Conservation (phyloP, 2,888 invertebrate genomes). For the Muscina levida region DNA sequence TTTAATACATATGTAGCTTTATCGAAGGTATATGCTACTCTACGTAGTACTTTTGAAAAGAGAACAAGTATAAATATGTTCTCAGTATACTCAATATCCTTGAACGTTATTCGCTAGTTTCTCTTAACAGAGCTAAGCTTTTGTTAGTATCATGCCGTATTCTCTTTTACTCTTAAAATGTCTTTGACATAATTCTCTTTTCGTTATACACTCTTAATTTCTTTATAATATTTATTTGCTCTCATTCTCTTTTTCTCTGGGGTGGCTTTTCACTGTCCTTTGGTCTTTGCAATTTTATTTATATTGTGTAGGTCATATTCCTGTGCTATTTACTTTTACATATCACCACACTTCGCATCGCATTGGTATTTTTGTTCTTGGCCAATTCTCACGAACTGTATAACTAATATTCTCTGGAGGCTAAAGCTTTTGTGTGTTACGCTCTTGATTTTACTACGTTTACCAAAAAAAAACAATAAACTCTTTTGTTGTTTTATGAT, state of each 20-base stretch:
- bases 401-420: slow-evolving; percentile 29
- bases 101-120: background rate
- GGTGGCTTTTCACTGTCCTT: background rate
- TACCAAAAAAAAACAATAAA: too few relatives aligned
- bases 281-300: slow-evolving; percentile 23
- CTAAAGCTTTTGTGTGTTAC: slow-evolving; percentile 58
- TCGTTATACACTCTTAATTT: background rate
- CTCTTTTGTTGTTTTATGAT: slow-evolving; percentile 45
- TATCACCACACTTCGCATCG: background rate
- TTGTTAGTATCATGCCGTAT: background rate
- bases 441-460: too few relatives aligned
- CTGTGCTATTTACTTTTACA: slow-evolving; percentile 49
- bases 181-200: background rate
- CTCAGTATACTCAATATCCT: background rate
- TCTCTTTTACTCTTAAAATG: background rate
- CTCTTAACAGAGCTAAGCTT: background rate
- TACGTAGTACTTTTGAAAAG: too few relatives aligned
- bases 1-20: too few relatives aligned
- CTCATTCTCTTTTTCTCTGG: background rate
- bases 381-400: background rate
- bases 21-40: too few relatives aligned
- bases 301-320: slow-evolving; percentile 64
- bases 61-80: background rate
- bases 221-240: background rate
- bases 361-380: too few relatives aligned